Conservation (phyloP, 2,797 vertebrate genomes). For the Ispidina lecontei region DNA sequence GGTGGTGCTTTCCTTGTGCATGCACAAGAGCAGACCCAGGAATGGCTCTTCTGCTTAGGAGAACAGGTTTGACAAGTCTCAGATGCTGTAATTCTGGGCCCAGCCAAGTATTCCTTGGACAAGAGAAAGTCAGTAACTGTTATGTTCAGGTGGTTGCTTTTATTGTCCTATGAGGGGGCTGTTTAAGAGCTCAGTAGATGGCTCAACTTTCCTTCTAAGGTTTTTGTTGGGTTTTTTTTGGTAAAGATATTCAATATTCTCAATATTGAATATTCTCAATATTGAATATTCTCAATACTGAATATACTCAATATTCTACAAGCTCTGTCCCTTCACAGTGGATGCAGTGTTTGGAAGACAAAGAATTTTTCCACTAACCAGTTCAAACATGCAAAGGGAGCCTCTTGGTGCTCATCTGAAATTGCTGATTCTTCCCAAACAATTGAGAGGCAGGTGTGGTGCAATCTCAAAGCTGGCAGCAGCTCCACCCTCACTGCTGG, state of each 20-base stretch:
- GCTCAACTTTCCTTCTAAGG: neutral
- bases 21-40: accelerated
- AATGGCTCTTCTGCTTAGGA: neutral
- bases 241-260: neutral
- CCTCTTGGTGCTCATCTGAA: neutral
- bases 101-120: neutral
- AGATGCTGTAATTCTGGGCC: neutral
- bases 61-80: neutral
- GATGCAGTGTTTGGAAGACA: neutral
- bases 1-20: neutral
- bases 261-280: no score
- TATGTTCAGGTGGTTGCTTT: neutral
- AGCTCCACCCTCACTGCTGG: neutral
- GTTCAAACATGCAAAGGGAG: neutral
- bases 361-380: neutral
- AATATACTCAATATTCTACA: neutral
- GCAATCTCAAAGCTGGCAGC: neutral
- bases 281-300: no score
- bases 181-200: neutral
- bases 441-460: neutral
- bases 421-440: neutral
- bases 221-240: neutral
- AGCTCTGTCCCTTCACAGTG: neutral
- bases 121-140: neutral
- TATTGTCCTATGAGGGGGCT: neutral